Base-by-base conservation (phyloP, 2,888 invertebrate species). In the Noctua janthe region DNA sequence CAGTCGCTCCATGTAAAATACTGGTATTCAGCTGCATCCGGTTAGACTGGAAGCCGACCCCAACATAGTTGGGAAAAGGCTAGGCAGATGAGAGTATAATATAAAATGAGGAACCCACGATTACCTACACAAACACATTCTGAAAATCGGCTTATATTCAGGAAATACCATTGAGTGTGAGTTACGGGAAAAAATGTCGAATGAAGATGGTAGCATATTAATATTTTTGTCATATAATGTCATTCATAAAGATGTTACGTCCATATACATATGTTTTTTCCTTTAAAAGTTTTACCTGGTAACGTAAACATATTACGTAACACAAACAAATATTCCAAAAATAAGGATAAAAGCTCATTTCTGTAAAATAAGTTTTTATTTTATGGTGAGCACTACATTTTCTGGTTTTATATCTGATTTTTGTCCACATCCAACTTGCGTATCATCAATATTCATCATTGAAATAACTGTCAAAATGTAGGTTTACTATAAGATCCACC, bases 61-160 rank as follows among this genome's bases (percentile, higher is more conserved):
- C 35, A 35, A 35, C 35, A 35, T 35, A 35, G 35, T 35, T 35
- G 35, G 35, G 35, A 35, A 35, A 35, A 35, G 35, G 35, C 35
- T 35, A 35, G 35, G 35, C 35, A 35, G 35, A 35, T 35, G 35
- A 43, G 3, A 66, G 10, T 67, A 43, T 0, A 54, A 54, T n/a
- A 54, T 20, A 5, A 66, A 56, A 81, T 71, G 6, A 69, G 51
- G 7, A 54, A 54, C 11, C 20, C 47, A 64, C 20, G 23, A 76
- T 35, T 11, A 47, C 70, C 43, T 20, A 35, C 5, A 35, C 54
- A 71, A 54, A 47, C 11, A 47, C 15, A 20, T n/a, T 64, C 35
- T 7, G 23, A 8, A 76, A 85, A 80, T 73, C 70, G 51, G 74
- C 74, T 84, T 83, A 72, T 71, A 76, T 79, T 74, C 17, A 13